Conservation (phyloP, 1,140 invertebrate species). For the Sesamia nonagrioides region DNA sequence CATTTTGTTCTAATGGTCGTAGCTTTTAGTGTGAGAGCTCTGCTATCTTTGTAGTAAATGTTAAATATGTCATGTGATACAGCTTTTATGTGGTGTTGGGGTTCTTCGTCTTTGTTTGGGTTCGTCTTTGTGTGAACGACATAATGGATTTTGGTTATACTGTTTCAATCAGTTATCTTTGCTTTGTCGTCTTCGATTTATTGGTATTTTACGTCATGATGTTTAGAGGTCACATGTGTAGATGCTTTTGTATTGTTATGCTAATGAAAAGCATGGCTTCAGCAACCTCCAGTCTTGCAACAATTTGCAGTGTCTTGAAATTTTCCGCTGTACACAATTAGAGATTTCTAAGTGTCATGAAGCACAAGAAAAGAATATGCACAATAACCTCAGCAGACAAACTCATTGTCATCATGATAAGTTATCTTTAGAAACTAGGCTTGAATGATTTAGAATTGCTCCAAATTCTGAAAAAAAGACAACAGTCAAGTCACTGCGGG, state of each 20-base stretch:
- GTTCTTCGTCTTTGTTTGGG: constrained; percentile 37
- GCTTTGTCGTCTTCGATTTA: constrained; percentile 28
- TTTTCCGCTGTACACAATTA: constrained; percentile 13
- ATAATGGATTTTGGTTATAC: constrained; percentile 44
- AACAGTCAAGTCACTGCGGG: constrained; percentile 22
- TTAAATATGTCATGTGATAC: constrained; percentile 57
- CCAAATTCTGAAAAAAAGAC: constrained; percentile 5
- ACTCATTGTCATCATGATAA: constrained; percentile 23
- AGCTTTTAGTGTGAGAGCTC: constrained; percentile 65
- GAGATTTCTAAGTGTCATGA: constrained; percentile 16
- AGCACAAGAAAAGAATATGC: constrained; percentile 25
- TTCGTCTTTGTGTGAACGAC: constrained; percentile 36
- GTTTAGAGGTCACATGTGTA: neutral
- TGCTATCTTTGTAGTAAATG: constrained; percentile 52
- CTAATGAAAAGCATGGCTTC: neutral
- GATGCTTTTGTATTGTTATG: neutral
- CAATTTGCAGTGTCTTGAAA: neutral
- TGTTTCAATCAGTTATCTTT: constrained; percentile 27
- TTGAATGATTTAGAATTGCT: constrained; percentile 13
- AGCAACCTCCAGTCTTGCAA: neutral
- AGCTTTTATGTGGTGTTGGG: constrained; percentile 48
- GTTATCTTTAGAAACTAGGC: constrained; percentile 1
- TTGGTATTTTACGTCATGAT: constrained; percentile 3
- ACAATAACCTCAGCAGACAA: constrained; percentile 18
- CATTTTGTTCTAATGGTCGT: constrained; percentile 68